Evolutionary conservation across 1,140 invertebrate genomes (phyloP).

Genomic region (Hylaeus volcanicus): DNA sequence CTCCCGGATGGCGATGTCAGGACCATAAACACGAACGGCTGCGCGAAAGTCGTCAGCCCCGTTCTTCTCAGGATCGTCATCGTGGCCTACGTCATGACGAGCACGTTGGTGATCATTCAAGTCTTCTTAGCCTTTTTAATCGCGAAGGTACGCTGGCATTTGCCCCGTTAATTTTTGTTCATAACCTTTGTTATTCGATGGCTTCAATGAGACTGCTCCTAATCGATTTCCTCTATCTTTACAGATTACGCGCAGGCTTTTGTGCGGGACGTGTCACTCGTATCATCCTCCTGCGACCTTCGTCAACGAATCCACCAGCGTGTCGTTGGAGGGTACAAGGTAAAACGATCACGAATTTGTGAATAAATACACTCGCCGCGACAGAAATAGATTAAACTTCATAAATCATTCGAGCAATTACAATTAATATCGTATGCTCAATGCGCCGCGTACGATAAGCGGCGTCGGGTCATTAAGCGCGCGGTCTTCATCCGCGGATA

Average conservation of each 20-base stretch:
- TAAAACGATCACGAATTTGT: background rate
- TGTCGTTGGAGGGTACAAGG: slow-evolving; percentile 17
- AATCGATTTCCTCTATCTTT: background rate
- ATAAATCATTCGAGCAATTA: slow-evolving; percentile 2
- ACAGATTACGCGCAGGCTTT: slow-evolving; percentile 22
- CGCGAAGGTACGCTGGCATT: slow-evolving; percentile 59
- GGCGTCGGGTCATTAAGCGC: background rate
- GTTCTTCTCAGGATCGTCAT: slow-evolving; percentile 69
- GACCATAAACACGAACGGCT: slow-evolving; percentile 72
- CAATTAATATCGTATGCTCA: slow-evolving; percentile 1
- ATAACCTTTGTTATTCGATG: background rate
- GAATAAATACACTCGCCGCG: background rate
- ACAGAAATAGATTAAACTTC: background rate
- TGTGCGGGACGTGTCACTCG: slow-evolving; percentile 9
- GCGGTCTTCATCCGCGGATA: background rate
- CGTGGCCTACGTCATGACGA: slow-evolving; percentile 70
- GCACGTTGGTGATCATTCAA: slow-evolving; percentile 67
- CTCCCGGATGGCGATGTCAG: slow-evolving; percentile 59
- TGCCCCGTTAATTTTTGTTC: background rate
- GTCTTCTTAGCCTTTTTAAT: slow-evolving; percentile 65
- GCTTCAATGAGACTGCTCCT: background rate
- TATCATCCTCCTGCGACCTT: slow-evolving; percentile 4
- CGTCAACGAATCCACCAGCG: slow-evolving; percentile 8
- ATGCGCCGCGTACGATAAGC: background rate
- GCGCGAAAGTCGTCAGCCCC: slow-evolving; percentile 63